Evolutionary conservation across 2,888 invertebrate species (phyloP), one percentile per base, ranked within the genome.

Genomic region (Hoplodrina ambigua): DNA sequence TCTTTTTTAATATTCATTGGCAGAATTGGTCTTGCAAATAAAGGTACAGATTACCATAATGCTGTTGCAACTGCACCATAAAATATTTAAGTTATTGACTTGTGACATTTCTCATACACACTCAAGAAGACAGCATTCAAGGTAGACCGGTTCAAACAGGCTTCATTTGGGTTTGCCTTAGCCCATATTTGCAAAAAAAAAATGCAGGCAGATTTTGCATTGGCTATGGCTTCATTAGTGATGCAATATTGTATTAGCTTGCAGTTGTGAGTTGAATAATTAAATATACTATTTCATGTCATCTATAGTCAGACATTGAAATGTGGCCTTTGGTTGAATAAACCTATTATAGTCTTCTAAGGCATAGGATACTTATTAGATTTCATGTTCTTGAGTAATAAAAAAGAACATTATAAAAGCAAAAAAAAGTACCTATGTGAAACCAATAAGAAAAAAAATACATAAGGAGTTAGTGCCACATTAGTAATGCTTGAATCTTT

Each of bases 71-170:
- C 55, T 56, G 55, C 50, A 59, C 54, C 75, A 59, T 76, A 49
- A 57, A 74, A 49, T 53, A 25, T 49, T 20, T 13, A 52, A 53
- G 56, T 65, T 72, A 65, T 66, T 66, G 58, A 66, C 65, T 78
- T 58, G 49, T 75, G 78, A 72, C 60, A 78, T 75, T 65, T 75
- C 33, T 76, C 8, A 57, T 4, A 57, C 44, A 59, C 17, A 49
- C n/a, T n/a, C 30, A 37, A 75, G 59, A 44, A 69, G 55, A 80
- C 49, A 64, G 25, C 25, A 65, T 20, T 61, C 81, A 80, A 80
- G 78, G 81, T 49, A 30, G 54, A 49, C 77, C 6, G 25, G 70
- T 69, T 30, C 0, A 10, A 55, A 61, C 54, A 57, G 52, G 56
- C 55, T 75, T n/a, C 52, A 10, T 58, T 54, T 60, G 50, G 15